Conservation (phyloP, 2,113 vertebrate species). For the Naja naja region DNA sequence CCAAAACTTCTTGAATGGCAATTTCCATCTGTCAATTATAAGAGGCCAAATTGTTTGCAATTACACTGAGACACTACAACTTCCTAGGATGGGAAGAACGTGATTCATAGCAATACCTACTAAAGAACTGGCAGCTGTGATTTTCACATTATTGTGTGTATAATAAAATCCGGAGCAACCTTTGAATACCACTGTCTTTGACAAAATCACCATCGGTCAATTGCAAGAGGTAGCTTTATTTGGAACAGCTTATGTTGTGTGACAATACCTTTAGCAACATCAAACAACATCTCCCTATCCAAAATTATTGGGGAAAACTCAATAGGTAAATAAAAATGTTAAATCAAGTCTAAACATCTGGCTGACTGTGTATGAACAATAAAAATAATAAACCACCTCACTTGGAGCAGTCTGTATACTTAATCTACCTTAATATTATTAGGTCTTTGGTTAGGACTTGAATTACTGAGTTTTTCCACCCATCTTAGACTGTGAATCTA, state of each 20-base stretch:
- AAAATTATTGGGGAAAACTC: background rate
- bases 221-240: background rate
- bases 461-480: background rate
- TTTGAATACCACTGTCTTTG: background rate
- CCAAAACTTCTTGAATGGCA: background rate
- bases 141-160: background rate
- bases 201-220: background rate
- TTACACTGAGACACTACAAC: background rate
- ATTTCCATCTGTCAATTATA: background rate
- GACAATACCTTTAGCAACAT: background rate
- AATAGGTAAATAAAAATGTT: background rate
- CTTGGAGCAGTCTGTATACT: background rate
- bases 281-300: background rate
- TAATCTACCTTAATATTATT: background rate
- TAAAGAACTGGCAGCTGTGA: background rate
- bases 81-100: background rate
- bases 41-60: background rate
- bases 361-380: background rate
- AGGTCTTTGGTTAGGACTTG: background rate
- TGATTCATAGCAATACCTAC: background rate
- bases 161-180: background rate
- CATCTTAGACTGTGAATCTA: background rate
- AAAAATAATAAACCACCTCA: background rate
- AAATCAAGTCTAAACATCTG: background rate
- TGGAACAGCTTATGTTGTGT: background rate